phyloP scores from a whole-genome alignment of 2,113 vertebrate genomes.

The Oxyruncus cristatus region DNA sequence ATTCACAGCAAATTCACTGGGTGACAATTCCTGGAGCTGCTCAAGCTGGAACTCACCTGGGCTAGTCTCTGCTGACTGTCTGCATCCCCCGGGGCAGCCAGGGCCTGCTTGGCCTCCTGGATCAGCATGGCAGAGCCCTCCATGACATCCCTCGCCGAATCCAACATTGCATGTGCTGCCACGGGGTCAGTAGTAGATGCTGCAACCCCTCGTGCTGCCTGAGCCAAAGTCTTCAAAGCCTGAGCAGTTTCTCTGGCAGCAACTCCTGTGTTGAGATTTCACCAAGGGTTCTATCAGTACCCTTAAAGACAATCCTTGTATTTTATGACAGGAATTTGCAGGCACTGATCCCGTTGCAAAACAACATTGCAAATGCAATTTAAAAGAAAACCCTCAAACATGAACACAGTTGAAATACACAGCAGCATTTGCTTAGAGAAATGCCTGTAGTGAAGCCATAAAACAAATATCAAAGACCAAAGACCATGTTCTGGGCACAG shows the following conservation, averaged over 20 bases:
- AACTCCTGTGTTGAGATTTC: conserved; percentile 78
- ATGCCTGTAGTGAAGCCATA: background rate
- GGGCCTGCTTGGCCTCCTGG: conserved; percentile 94
- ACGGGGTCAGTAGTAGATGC: conserved; percentile 88
- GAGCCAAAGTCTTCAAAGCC: conserved; percentile 92
- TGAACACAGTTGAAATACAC: background rate
- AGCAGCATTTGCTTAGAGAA: background rate
- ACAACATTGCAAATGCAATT: background rate
- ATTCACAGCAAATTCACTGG: background rate
- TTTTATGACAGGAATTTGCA: background rate
- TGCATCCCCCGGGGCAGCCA: conserved; percentile 91
- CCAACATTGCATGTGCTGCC: conserved; percentile 90
- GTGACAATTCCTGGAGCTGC: background rate
- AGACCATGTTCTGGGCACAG: background rate
- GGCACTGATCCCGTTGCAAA: background rate
- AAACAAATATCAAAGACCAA: background rate
- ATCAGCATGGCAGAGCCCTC: conserved; percentile 97
- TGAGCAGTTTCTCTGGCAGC: conserved; percentile 96
- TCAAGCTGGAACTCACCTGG: conserved; percentile 78
- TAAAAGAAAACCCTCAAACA: background rate
- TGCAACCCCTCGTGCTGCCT: conserved; percentile 93
- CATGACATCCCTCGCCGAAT: conserved; percentile 95
- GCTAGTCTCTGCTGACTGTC: conserved; percentile 97
- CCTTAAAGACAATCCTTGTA: background rate
- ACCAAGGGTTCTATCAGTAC: background rate